phyloP scores from a whole-genome alignment of 2,888 invertebrate genomes.

The Chrysolina americana region DNA sequence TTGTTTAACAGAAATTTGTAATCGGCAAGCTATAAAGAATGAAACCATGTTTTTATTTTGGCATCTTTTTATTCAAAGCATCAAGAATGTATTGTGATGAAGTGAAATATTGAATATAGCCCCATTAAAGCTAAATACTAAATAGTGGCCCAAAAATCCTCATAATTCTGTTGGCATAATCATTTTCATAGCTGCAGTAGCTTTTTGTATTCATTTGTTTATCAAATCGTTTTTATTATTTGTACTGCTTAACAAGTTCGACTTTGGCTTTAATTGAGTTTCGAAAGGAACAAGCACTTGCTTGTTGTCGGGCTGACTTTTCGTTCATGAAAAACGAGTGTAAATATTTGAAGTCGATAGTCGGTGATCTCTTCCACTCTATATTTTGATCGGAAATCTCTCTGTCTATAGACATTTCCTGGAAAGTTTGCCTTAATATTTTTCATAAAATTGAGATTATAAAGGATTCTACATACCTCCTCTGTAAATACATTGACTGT shows the following conservation, averaged over 20 bases:
- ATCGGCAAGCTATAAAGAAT: too few relatives aligned
- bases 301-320: slow-evolving; percentile 57
- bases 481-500: slow-evolving; percentile 67
- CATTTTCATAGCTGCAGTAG: not conserved
- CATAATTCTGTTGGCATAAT: not conserved
- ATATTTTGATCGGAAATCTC: slow-evolving; percentile 69
- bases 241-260: slow-evolving; percentile 4
- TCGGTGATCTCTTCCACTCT: slow-evolving; percentile 66
- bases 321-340: slow-evolving; percentile 66
- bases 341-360: slow-evolving; percentile 69
- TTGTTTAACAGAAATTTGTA: too few relatives aligned
- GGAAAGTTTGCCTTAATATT: slow-evolving; percentile 69
- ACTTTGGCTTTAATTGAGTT: slow-evolving; percentile 27
- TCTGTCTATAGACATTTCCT: slow-evolving; percentile 69
- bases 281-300: slow-evolving; percentile 19
- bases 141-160: too few relatives aligned
- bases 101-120: too few relatives aligned
- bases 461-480: slow-evolving; percentile 67
- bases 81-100: too few relatives aligned
- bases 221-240: not conserved
- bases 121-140: too few relatives aligned
- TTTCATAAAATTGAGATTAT: slow-evolving; percentile 70
- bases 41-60: too few relatives aligned
- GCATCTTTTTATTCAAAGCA: too few relatives aligned
- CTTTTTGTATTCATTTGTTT: not conserved